Evolutionary conservation across 2,888 invertebrate species (phyloP).

Genomic region (Podabrus alpinus): DNA sequence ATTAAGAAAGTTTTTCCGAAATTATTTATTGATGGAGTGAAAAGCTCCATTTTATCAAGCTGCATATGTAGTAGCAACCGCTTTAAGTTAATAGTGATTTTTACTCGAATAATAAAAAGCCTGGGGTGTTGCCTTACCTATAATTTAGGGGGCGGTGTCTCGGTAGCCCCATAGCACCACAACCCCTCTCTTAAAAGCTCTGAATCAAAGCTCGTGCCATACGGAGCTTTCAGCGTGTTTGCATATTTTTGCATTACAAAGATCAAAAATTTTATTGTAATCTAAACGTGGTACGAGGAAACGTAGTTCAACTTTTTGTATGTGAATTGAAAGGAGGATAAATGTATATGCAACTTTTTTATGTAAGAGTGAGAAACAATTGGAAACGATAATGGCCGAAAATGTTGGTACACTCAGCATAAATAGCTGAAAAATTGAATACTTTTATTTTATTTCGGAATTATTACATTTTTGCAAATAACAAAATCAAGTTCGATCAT

Average conservation of each 20-base stretch:
- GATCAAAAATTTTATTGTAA: slow-evolving; percentile 49
- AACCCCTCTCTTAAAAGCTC: slow-evolving; percentile 38
- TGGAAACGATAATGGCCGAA: slow-evolving; percentile 38
- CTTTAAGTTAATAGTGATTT: slow-evolving; percentile 42
- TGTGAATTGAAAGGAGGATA: slow-evolving; percentile 36
- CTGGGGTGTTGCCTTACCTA: slow-evolving; percentile 45
- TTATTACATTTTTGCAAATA: background rate
- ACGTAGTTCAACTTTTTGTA: slow-evolving; percentile 45
- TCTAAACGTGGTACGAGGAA: slow-evolving; percentile 44
- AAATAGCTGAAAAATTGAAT: background rate
- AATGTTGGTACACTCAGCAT: slow-evolving; percentile 38
- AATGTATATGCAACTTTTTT: slow-evolving; percentile 17
- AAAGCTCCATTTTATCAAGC: background rate
- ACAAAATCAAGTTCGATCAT: background rate
- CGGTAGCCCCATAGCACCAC: slow-evolving; percentile 38
- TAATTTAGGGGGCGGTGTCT: slow-evolving; percentile 47
- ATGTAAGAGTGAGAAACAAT: slow-evolving; percentile 30
- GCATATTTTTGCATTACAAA: slow-evolving; percentile 54
- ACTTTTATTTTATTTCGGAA: background rate
- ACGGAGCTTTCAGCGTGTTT: slow-evolving; percentile 48
- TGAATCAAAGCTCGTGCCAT: slow-evolving; percentile 39
- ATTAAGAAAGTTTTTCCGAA: background rate
- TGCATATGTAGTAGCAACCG: slow-evolving; percentile 18
- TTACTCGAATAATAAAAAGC: slow-evolving; percentile 45
- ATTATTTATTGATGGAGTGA: background rate